Conservation (phyloP, 2,888 invertebrate genomes). For the Drosophila yooni region DNA sequence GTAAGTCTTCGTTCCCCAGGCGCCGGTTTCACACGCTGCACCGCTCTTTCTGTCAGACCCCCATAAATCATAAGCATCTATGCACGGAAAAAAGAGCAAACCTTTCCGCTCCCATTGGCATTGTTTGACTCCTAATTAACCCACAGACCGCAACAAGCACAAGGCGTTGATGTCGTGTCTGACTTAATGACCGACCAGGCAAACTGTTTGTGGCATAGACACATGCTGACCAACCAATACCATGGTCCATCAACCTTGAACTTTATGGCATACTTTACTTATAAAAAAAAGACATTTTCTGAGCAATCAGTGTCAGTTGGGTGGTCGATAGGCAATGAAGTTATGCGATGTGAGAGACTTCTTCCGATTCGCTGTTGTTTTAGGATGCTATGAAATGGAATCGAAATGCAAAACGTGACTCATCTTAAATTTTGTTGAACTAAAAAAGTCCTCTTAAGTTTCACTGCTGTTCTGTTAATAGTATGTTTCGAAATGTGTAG, state of each 20-base stretch:
- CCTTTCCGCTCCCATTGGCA: conserved; percentile 61
- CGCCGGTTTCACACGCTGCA: conserved; percentile 64
- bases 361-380: background rate
- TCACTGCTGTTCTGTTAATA: background rate
- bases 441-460: background rate
- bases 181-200: conserved; percentile 59
- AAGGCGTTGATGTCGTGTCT: conserved; percentile 42
- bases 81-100: conserved; percentile 42
- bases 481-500: background rate
- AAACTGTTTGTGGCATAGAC: conserved; percentile 7
- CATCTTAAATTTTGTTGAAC: background rate
- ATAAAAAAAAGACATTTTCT: background rate
- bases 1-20: conserved; percentile 61
- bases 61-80: conserved; percentile 46
- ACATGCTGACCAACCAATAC: conserved; percentile 40
- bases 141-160: conserved; percentile 57
- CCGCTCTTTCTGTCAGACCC: background rate
- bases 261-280: conserved; percentile 9
- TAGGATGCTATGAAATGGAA: background rate
- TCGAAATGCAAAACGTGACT: background rate
- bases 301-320: background rate
- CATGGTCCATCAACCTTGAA: conserved; percentile 47
- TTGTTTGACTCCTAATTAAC: conserved; percentile 61
- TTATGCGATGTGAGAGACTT: background rate
- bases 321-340: background rate